Base-by-base conservation (phyloP, 2,888 invertebrate genomes). In the Salticus scenicus region DNA sequence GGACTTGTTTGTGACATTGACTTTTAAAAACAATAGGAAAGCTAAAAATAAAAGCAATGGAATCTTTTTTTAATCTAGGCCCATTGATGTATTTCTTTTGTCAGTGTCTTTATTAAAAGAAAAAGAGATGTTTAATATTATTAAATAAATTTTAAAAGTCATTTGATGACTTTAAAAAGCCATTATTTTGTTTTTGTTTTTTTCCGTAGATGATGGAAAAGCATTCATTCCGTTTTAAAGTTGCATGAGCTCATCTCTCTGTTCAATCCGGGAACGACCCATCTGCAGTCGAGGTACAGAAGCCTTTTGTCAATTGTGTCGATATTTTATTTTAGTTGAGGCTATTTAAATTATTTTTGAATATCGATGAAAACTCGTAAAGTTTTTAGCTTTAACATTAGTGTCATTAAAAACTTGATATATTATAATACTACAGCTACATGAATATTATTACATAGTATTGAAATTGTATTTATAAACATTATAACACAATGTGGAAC, bases 251-350 rank as follows among this genome's bases (percentile, higher is more conserved):
- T 57, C 57, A 24, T 20, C 24, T 24, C 8, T 24, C 5, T 57
- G 24, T 57, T 57, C 57, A 24, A 57, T 57, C 57, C 57, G 57
- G n/a, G 57, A 57, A 24, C 12, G 24, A 57, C 57, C 24, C 57
- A 57, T n/a, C 57, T 57, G 72, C 72, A 72, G 83, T 77, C 70
- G 64, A 75, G 83, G 71, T 72, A 84, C 78, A 78, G 84, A 84
- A 84, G 84, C 84, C 84, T 84, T 79, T 84, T 84, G 84, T 84
- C 78, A 84, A 74, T 84, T 84, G 76, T 82, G 82, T 76, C 71
- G 42, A 75, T 80, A 67, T 73, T 84, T 42, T 72, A 41, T 33
- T 12, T 17, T 73, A 64, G 78, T 37, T 79, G 74, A n/a, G n/a
- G n/a, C n/a, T n/a, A n/a, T n/a, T 79, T 79, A 74, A 71, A 47